A percentile compares a stretch with the other conserved stretches of the same genome.
Evolutionary conservation across 1,140 invertebrate genomes (phyloP).

Genomic region (Nasonia longicornis): DNA sequence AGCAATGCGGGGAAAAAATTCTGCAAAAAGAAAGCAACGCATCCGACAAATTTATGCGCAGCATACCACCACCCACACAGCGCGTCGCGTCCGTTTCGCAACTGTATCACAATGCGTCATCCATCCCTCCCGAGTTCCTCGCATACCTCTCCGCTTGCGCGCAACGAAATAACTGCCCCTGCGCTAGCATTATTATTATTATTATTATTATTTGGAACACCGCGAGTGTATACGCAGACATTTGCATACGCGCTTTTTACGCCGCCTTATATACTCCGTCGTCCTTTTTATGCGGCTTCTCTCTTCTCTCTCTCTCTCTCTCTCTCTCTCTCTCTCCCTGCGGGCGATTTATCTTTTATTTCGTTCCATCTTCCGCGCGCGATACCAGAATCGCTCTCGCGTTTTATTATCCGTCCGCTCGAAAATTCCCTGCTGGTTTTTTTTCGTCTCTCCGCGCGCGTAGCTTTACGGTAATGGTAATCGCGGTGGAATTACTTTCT

Average conservation of each 20-base stretch:
- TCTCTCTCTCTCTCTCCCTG: not conserved
- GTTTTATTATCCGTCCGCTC: constrained; percentile 24
- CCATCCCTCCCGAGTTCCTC: not conserved
- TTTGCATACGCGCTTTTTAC: constrained; percentile 14
- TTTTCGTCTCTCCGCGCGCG: not conserved
- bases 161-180: not conserved
- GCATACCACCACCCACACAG: not conserved
- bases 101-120: not conserved
- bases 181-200: no score
- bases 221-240: not conserved
- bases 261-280: not conserved
- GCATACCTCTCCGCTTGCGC: not conserved
- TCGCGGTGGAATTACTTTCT: constrained; percentile 38
- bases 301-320: not conserved
- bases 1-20: not conserved
- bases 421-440: constrained; percentile 8
- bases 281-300: constrained; percentile 12
- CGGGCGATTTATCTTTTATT: constrained; percentile 45
- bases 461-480: constrained; percentile 35
- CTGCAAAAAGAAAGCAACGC: not conserved
- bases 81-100: not conserved
- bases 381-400: constrained; percentile 23
- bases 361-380: constrained; percentile 30
- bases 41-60: not conserved
- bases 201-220: constrained; percentile 39